Evolutionary conservation across 2,888 invertebrate genomes (phyloP).

Genomic region (Hirtodrosophila duncani): DNA sequence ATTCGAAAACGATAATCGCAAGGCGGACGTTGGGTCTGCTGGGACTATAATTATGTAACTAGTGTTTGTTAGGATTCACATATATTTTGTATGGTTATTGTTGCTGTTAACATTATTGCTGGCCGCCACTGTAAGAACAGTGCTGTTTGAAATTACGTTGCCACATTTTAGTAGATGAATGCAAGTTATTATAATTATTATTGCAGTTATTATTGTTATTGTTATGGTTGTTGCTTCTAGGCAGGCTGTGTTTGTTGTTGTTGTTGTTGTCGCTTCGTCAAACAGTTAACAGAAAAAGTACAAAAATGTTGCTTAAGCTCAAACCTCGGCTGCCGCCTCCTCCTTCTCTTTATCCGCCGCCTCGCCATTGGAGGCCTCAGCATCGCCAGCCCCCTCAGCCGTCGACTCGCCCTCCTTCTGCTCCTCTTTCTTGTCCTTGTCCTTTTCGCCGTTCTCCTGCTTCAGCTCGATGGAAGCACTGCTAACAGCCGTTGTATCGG

Average conservation of each 20-base stretch:
- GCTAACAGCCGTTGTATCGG: constrained; percentile 78
- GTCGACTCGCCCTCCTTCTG: constrained; percentile 33
- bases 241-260: constrained; percentile 41
- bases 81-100: constrained; percentile 40
- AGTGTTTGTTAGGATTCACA: constrained; percentile 60
- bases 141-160: neutral
- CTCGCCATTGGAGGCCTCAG: constrained; percentile 32
- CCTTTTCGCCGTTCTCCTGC: constrained; percentile 71
- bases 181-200: constrained; percentile 42
- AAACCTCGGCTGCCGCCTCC: constrained; percentile 48
- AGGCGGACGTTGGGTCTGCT: too few species aligned
- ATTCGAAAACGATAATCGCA: too few species aligned
- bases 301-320: constrained; percentile 51
- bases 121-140: too few species aligned
- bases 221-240: constrained; percentile 35
- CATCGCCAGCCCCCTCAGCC: constrained; percentile 29
- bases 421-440: constrained; percentile 43
- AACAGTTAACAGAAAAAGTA: constrained; percentile 65
- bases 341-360: constrained; percentile 37
- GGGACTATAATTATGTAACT: neutral
- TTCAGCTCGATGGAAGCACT: constrained; percentile 79
- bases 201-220: constrained; percentile 39
- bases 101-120: constrained; percentile 44
- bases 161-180: constrained; percentile 26
- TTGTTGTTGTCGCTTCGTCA: constrained; percentile 47